Conservation (phyloP, 2,888 invertebrate genomes). For the Zygogramma bicolorata region DNA sequence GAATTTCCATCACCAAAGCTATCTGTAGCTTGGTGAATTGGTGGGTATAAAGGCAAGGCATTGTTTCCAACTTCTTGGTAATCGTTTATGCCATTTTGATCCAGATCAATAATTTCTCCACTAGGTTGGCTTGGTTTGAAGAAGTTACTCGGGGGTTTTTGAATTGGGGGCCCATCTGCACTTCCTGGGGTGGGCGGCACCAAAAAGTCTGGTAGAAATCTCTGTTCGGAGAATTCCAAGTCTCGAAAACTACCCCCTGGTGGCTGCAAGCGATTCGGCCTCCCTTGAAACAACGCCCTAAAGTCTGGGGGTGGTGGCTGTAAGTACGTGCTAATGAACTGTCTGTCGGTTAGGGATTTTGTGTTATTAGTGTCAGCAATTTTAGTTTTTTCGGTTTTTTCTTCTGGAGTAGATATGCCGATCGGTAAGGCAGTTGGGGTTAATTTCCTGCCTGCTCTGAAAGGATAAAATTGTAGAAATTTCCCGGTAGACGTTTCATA, state of each 20-base stretch:
- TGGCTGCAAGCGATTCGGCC: background rate
- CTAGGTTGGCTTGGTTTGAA: background rate
- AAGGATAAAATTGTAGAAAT: constrained; percentile 48
- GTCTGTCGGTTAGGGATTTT: constrained; percentile 24
- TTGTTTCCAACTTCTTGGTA: background rate
- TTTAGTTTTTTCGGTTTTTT: background rate
- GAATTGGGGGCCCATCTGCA: background rate
- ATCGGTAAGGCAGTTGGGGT: constrained; percentile 2
- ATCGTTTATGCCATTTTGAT: background rate
- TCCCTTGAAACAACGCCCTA: constrained; percentile 5
- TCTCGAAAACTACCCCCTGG: background rate
- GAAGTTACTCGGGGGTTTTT: background rate
- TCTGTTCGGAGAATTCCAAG: constrained; percentile 1
- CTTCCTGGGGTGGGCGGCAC: background rate
- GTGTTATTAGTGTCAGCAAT: background rate
- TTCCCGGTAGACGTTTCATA: constrained; percentile 53
- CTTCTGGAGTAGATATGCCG: background rate
- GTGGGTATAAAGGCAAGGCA: constrained; percentile 26
- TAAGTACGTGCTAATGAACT: constrained; percentile 29
- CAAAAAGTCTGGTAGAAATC: background rate
- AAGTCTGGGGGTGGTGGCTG: constrained; percentile 31
- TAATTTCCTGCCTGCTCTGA: constrained; percentile 17
- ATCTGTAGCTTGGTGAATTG: background rate
- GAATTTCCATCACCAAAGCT: background rate
- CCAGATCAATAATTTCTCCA: background rate